Base-by-base conservation (phyloP, 2,888 invertebrate genomes). In the Scelioninae gen. 2 region DNA sequence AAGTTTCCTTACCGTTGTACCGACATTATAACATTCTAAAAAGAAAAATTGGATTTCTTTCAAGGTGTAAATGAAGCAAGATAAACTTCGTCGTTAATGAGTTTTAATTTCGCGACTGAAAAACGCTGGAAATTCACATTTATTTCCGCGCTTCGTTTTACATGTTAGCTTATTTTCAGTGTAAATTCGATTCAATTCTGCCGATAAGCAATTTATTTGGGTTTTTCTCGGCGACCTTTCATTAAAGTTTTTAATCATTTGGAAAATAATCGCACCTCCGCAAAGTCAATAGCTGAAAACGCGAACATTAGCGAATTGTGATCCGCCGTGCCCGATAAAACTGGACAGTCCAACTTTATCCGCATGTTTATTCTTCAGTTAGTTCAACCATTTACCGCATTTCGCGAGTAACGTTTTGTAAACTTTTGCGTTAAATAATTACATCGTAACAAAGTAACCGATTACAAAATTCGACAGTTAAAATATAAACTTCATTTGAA, bases 351-450 rank as follows among this genome's bases (percentile, higher is more conserved):
- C 1, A 46, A 69, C 46, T 53, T 53, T 50, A 67, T 43, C 46
- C 39, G 53, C 22, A 61, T 61, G 46, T 70, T 63, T 63, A 70
- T 70, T 55, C 46, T 28, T 57, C 45, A 25, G 46, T 35, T 52
- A 33, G 46, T 35, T 60, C 33, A 35, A 43, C 50, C 57, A 57
- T 70, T 70, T 63, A 57, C 50, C 15, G 48, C 28, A 28, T 33
- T 22, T 22, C 33, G 9, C 39, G 11, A 57, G 61, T 69, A n/a
- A n/a, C n/a, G n/a, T n/a, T n/a, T n/a, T n/a, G n/a, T n/a, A n/a
- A n/a, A n/a, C n/a, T n/a, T n/a, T n/a, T n/a, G n/a, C n/a, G n/a
- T n/a, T n/a, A n/a, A n/a, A n/a, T n/a, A n/a, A n/a, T n/a, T n/a
- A n/a, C n/a, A n/a, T n/a, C n/a, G n/a, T n/a, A n/a, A n/a, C n/a